Evolutionary conservation across 2,888 invertebrate genomes (phyloP).

Genomic region (Heliconius erato): DNA sequence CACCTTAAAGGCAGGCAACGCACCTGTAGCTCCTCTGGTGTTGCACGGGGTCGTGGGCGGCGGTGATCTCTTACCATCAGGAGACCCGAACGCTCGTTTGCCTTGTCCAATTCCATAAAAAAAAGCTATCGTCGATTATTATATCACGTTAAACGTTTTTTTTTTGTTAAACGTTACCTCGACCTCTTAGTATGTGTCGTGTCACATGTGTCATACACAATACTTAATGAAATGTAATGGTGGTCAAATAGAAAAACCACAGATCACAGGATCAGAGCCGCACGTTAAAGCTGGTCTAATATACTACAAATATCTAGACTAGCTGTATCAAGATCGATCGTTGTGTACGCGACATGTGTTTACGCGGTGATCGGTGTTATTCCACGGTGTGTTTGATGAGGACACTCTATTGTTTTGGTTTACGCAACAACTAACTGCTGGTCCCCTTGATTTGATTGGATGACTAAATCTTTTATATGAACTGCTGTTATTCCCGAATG

Average conservation of each 20-base stretch:
- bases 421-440: background rate
- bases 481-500: too few species aligned
- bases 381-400: slow-evolving; percentile 10
- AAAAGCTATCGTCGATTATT: too few species aligned
- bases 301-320: background rate
- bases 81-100: too few species aligned
- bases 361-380: slow-evolving; percentile 14
- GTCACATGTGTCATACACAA: too few species aligned
- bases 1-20: too few species aligned
- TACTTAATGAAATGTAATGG: background rate
- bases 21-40: too few species aligned
- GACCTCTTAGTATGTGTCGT: too few species aligned
- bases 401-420: slow-evolving; percentile 13
- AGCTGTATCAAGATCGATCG: background rate
- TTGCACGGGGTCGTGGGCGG: too few species aligned
- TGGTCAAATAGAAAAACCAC: background rate
- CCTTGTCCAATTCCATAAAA: too few species aligned
- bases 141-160: too few species aligned
- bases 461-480: background rate
- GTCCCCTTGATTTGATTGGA: background rate
- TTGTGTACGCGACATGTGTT: slow-evolving; percentile 9
- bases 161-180: too few species aligned
- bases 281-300: background rate
- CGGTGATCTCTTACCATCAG: too few species aligned
- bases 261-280: background rate